Conservation (phyloP, 2,113 vertebrate genomes). For the Chelonoidis abingdonii region DNA sequence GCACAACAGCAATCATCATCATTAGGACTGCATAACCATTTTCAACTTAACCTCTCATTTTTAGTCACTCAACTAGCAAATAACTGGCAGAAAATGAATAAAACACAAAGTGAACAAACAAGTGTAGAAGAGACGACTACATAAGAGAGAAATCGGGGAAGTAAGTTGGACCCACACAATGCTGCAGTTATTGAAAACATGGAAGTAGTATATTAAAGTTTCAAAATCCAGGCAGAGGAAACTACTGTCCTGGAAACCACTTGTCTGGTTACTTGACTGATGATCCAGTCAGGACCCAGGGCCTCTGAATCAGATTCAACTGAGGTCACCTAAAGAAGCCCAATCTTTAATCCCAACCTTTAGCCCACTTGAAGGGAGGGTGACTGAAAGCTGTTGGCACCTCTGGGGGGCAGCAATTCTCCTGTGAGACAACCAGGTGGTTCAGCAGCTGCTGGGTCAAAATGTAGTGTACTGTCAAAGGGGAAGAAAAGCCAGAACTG, state of each 20-base stretch:
- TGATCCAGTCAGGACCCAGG: neutral
- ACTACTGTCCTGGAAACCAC: neutral
- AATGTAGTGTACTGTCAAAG: neutral
- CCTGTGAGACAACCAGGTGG: neutral
- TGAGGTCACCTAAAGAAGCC: neutral
- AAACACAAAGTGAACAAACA: neutral
- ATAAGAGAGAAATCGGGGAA: neutral
- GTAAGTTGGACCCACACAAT: neutral
- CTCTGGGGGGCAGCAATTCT: neutral
- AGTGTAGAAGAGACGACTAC: neutral
- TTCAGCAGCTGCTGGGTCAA: neutral
- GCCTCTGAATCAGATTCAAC: neutral
- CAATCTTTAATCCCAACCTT: neutral
- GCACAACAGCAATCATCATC: neutral
- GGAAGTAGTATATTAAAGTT: neutral
- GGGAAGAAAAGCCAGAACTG: neutral
- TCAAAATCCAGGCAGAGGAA: neutral
- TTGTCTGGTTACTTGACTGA: neutral
- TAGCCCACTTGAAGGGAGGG: neutral
- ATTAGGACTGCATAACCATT: neutral
- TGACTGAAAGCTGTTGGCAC: neutral
- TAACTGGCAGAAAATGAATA: neutral
- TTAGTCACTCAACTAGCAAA: neutral
- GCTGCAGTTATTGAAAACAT: neutral
- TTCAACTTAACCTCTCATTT: neutral